Conservation (phyloP, 2,888 invertebrate genomes). For the Tridacna gigas region DNA sequence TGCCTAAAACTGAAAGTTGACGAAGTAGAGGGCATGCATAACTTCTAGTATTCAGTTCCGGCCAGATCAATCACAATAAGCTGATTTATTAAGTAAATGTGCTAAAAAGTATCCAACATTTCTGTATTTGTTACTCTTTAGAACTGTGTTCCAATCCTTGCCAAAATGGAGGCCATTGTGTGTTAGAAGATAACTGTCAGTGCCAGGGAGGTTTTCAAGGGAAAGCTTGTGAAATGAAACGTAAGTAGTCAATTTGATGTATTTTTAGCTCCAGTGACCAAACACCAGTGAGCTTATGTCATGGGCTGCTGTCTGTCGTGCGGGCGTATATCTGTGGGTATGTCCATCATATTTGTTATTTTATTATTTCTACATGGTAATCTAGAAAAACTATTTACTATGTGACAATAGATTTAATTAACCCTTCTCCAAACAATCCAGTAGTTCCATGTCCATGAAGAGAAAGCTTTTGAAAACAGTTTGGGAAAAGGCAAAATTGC, state of each 20-base stretch:
- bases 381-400: background rate
- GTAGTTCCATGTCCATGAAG: background rate
- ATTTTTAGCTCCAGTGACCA: too few relatives aligned
- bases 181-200: constrained; percentile 54
- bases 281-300: too few relatives aligned
- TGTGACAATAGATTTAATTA: too few relatives aligned
- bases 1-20: too few relatives aligned
- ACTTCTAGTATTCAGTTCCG: too few relatives aligned
- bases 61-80: too few relatives aligned
- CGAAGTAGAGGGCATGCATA: too few relatives aligned
- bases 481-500: too few relatives aligned
- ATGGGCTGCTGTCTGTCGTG: too few relatives aligned
- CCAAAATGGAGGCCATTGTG: constrained; percentile 64
- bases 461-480: background rate
- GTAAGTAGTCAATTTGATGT: constrained; percentile 36
- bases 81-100: too few relatives aligned
- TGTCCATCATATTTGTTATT: background rate
- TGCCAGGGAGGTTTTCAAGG: constrained; percentile 63
- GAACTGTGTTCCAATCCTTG: constrained; percentile 67
- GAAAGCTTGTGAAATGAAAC: constrained; percentile 52
- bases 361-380: background rate
- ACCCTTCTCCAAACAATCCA: background rate
- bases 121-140: background rate
- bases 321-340: too few relatives aligned
- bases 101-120: too few relatives aligned